Evolutionary conservation across 2,797 vertebrate genomes (phyloP), one percentile per base, ranked within the genome.

Genomic region (Rhyacichthys aspro): DNA sequence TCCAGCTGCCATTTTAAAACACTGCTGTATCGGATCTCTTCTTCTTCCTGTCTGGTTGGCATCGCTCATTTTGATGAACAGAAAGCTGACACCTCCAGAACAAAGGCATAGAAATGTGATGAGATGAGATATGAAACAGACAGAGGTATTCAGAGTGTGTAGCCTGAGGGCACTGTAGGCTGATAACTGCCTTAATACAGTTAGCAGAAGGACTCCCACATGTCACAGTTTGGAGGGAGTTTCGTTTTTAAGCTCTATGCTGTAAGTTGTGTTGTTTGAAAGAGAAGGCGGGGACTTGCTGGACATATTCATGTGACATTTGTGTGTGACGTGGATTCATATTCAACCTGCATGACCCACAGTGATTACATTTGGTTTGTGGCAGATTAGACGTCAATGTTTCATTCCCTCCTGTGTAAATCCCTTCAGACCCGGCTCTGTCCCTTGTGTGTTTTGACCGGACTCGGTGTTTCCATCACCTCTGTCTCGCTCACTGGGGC

Each of bases 41-140:
- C 28, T 53, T 42, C 14, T 28, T 36, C 28, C 36, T 32, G 33
- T 67, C 53, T 81, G 33, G 48, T 66, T 58, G 55, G 38, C 38
- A 18, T 48, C 8, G 18, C 54, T 72, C 47, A 11, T 16, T 54
- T 23, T 2, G 14, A 52, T 63, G 55, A 70, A 59, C 43, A 32
- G 61, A 44, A 68, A 76, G 56, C 23, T 55, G 70, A 85, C 70
- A 64, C 71, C 41, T 36, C 59, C 47, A 41, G 53, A 67, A 74
- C 70, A 79, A 76, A 78, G 52, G 43, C 37, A 14, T 11, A 14
- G 41, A 54, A 59, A 66, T 74, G 34, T 67, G 55, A 70, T 49
- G 70, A 66, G 53, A n/a, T n/a, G 70, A 81, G 67, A 71, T 73
- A 57, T 23, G 57, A 76, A 55, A 65, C 58, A 65, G 63, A 74